Base-by-base conservation (phyloP, 2,797 vertebrate species). In the Alauda arvensis region DNA sequence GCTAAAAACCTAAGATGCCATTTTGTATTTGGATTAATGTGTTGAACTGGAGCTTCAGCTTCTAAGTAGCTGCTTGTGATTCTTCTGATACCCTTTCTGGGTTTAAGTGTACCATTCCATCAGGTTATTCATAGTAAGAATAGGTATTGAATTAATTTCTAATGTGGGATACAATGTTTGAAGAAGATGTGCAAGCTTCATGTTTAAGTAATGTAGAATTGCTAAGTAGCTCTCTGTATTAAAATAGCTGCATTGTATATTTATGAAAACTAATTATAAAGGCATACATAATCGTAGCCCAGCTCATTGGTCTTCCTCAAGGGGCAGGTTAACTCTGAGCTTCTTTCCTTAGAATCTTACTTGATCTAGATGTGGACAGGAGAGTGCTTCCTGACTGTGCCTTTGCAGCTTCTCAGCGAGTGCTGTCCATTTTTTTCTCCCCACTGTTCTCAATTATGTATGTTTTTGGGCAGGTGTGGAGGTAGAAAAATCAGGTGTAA, bases 241-340 rank as follows among this genome's bases (percentile, higher is more conserved):
- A 84, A 90, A 89, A 75, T 69, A 89, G 25, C 70, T 83, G 29
- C 31, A 24, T 11, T 89, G 39, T 91, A 11, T 87, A 70, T 81
- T 90, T 74, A 78, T 89, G 61, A 89, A 83, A 83, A 49, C n/a
- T 70, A 61, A 65, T 82, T 84, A 77, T 55, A 51, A 86, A 71
- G 53, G 18, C 91, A 72, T 87, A 37, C 17, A 34, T 90, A 61
- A 34, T 62, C 2, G 0, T 69, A 78, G 56, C 37, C 60, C 39
- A 72, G n/a, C 46, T 78, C 28, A 37, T 10, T 57, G 31, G 39
- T 16, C 56, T 65, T 72, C 77, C 57, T 93, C 48, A 72, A 77
- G 59, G 52, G 18, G 11, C 23, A 60, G 34, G 28, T 75, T 80
- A 63, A 46, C 7, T 26, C 18, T 37, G 23, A 88, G 21, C 56